A percentile compares a stretch with the other conserved stretches of the same genome.
phyloP scores from a whole-genome alignment of 2,888 invertebrate species.

The Pyralis farinalis region DNA sequence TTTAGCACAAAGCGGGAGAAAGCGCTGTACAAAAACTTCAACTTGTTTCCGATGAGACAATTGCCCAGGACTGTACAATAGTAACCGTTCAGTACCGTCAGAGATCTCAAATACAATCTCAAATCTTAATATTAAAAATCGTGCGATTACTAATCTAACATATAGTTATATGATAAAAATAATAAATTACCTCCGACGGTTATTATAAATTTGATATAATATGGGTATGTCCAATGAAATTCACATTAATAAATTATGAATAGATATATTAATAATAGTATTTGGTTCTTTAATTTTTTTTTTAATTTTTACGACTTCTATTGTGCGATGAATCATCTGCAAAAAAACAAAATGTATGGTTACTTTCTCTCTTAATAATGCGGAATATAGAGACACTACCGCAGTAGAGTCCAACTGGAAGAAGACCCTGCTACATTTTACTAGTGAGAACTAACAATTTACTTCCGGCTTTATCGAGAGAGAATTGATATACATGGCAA shows the following conservation, averaged over 20 bases:
- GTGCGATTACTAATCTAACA: slow-evolving; percentile 40
- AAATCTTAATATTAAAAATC: slow-evolving; percentile 24
- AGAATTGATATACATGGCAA: no score
- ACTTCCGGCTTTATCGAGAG: no score
- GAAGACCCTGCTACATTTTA: no score
- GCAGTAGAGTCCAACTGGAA: no score
- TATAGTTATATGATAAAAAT: slow-evolving; percentile 43
- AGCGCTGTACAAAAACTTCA: no score
- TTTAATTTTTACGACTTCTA: slow-evolving; percentile 43
- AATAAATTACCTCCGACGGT: slow-evolving; percentile 54
- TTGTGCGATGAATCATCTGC: slow-evolving; percentile 58
- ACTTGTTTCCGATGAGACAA: not conserved
- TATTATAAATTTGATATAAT: slow-evolving; percentile 31
- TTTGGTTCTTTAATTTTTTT: slow-evolving; percentile 73
- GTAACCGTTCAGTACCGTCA: slow-evolving; percentile 27
- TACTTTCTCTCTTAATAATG: no score
- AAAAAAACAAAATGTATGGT: slow-evolving; percentile 31
- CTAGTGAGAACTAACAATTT: no score
- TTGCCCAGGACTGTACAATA: slow-evolving; percentile 10
- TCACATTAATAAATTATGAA: slow-evolving; percentile 68
- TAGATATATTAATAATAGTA: slow-evolving; percentile 71
- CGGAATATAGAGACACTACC: no score
- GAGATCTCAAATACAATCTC: slow-evolving; percentile 34
- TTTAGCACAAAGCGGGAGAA: no score
- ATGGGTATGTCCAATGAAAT: slow-evolving; percentile 36